These are phyloP conservation scores for Agrochola lota DNA, from an alignment of 2,888 invertebrate genomes.

Conservation along the genomic window DNA sequence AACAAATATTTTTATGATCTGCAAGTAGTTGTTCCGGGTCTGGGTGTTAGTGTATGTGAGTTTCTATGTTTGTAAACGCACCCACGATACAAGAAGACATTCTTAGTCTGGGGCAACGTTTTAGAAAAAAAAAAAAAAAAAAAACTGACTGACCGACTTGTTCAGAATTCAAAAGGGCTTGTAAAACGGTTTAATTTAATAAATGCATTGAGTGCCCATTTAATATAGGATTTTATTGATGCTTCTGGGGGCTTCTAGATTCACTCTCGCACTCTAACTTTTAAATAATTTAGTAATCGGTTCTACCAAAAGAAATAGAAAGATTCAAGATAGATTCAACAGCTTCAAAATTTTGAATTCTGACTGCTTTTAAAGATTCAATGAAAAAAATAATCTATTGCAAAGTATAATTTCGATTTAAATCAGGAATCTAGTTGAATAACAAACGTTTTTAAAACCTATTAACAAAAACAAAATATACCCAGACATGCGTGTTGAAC, in stretches of 20 bases:
- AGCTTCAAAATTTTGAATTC: too few species aligned
- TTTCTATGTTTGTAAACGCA: too few species aligned
- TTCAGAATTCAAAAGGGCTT: background rate
- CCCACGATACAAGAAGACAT: too few species aligned
- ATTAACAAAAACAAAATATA: background rate
- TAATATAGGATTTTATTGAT: background rate
- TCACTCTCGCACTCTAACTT: background rate
- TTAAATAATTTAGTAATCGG: background rate
- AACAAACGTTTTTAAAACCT: background rate
- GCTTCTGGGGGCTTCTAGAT: background rate
- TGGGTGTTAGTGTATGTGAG: too few species aligned
- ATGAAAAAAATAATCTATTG: background rate
- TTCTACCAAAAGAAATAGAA: background rate
- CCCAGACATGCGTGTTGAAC: constrained; percentile 35
- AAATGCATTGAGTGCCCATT: background rate
- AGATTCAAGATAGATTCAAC: too few species aligned
- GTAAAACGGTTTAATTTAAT: background rate
- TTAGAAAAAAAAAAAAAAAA: too few species aligned
- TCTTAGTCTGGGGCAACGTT: too few species aligned
- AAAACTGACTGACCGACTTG: background rate
- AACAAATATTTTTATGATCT: too few species aligned
- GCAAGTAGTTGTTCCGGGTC: too few species aligned
- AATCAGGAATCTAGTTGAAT: background rate
- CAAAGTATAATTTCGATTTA: background rate
- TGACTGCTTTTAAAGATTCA: too few species aligned